These are phyloP conservation scores for Petromus typicus DNA, from an alignment of 2,113 vertebrate species.

Conservation along the genomic window DNA sequence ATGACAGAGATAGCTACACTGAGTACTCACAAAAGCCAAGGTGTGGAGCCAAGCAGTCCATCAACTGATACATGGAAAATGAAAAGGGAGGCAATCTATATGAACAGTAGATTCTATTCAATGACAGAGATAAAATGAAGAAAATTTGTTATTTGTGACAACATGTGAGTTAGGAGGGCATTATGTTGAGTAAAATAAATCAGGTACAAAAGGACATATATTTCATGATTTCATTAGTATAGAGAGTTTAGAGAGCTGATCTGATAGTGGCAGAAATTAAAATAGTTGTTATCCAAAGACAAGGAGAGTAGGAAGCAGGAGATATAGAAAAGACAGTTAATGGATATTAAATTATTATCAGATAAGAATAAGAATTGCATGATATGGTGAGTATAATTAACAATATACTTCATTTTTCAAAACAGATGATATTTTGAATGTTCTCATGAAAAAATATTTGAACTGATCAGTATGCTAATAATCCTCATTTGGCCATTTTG, in stretches of 20 bases:
- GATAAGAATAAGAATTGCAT: neutral
- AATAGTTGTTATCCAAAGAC: neutral
- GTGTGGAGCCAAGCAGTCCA: neutral
- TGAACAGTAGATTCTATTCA: neutral
- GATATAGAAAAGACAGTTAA: neutral
- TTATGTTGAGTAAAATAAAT: neutral
- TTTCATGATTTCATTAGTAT: neutral
- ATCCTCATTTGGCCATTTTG: too few relatives aligned
- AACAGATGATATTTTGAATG: neutral
- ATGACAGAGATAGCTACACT: too few relatives aligned
- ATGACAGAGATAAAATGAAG: neutral
- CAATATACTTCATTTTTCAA: neutral
- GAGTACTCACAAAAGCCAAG: neutral
- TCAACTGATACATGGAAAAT: too few relatives aligned
- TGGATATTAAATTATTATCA: neutral
- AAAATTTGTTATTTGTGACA: neutral
- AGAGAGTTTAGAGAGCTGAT: neutral
- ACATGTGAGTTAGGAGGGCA: neutral
- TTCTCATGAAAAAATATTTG: neutral
- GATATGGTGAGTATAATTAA: neutral
- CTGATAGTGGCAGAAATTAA: too few relatives aligned
- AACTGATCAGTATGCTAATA: neutral
- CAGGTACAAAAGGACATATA: neutral
- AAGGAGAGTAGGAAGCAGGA: neutral
- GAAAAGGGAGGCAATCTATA: too few relatives aligned